Percentiles rank a stretch among this genome's conserved stretches.
Evolutionary conservation across 2,797 vertebrate genomes (phyloP).

Genomic region (Mus caroli): DNA sequence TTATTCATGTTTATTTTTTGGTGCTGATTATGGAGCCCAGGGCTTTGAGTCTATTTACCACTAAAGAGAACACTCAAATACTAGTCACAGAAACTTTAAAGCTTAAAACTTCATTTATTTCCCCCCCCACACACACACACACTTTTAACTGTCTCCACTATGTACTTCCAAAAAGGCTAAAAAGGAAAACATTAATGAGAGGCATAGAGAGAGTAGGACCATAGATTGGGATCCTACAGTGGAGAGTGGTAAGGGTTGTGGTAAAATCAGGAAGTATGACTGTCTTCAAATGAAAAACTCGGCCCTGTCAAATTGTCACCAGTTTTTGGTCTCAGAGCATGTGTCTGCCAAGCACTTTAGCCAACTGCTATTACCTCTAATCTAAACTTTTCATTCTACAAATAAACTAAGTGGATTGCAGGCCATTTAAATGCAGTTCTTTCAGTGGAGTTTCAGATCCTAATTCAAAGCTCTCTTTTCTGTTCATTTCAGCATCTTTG

Average conservation of each 20-base stretch:
- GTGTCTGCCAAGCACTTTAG: background rate
- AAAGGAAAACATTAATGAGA: background rate
- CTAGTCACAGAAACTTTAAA: background rate
- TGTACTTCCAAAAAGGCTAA: background rate
- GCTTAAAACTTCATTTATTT: background rate
- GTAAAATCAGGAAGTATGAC: background rate
- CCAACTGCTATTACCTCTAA: background rate
- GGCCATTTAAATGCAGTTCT: background rate
- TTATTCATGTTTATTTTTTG: background rate
- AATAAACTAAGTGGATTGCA: background rate
- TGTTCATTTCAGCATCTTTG: background rate
- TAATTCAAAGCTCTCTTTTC: background rate
- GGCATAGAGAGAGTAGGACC: fast-evolving
- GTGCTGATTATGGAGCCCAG: background rate
- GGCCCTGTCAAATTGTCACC: background rate
- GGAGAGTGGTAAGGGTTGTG: background rate
- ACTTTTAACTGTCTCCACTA: background rate
- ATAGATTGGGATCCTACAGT: fast-evolving
- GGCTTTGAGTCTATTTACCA: background rate
- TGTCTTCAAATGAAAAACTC: background rate
- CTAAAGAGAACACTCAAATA: background rate
- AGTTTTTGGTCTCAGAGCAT: background rate
- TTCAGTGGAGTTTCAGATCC: background rate
- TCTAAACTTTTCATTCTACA: background rate
- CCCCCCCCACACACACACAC: too few relatives aligned